phyloP scores from a whole-genome alignment of 2,113 vertebrate species.

The Plestiodon gilberti region DNA sequence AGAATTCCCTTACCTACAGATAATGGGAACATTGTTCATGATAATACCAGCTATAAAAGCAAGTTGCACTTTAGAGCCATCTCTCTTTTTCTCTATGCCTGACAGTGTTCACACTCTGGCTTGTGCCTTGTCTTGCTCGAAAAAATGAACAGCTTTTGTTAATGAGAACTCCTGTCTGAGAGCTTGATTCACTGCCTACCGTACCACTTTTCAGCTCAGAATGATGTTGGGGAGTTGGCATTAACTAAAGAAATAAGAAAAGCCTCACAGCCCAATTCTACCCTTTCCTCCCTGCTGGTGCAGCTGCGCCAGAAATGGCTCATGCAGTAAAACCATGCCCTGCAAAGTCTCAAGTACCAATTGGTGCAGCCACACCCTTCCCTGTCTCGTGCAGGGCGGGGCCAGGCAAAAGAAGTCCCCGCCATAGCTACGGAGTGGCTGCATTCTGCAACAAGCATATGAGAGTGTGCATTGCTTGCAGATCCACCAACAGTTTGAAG shows the following conservation, averaged over 20 bases:
- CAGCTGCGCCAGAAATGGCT: no score
- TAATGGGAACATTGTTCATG: slow-evolving; percentile 48
- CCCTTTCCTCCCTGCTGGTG: not conserved
- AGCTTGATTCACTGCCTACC: slow-evolving; percentile 10
- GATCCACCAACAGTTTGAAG: not conserved
- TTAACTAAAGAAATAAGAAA: slow-evolving; percentile 43
- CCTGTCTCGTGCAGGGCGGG: no score
- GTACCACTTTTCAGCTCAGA: slow-evolving; percentile 34
- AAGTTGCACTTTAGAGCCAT: slow-evolving; percentile 42
- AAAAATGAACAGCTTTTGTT: slow-evolving; percentile 52
- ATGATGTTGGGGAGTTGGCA: slow-evolving; percentile 34
- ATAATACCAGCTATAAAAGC: slow-evolving; percentile 42
- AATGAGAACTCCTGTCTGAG: slow-evolving; percentile 3
- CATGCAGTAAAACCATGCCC: no score
- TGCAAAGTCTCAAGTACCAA: no score
- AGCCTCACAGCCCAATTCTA: no score
- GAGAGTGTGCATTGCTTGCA: not conserved
- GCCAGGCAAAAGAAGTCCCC: no score
- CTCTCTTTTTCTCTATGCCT: slow-evolving; percentile 26
- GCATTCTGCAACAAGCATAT: not conserved
- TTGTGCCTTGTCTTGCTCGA: slow-evolving; percentile 23
- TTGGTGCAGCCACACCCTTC: no score
- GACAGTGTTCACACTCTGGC: slow-evolving; percentile 23
- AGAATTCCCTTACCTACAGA: slow-evolving; percentile 32
- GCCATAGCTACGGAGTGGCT: no score